A percentile compares a stretch with the other conserved stretches of the same genome.
Conservation (phyloP, 92 coral and sea anemone genomes). For the Muricea muricata region DNA sequence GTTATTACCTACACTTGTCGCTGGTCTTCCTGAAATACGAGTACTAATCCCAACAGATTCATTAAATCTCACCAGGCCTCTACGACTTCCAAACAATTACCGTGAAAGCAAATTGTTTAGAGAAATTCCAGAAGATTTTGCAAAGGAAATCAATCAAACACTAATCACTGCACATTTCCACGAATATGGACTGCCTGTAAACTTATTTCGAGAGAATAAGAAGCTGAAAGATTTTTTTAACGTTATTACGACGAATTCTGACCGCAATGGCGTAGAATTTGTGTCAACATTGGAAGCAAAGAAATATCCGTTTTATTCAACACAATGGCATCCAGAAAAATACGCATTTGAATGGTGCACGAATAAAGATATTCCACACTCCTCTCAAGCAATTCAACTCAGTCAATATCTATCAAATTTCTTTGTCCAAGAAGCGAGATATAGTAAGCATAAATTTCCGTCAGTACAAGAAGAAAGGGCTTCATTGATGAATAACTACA, state of each 20-base stretch:
- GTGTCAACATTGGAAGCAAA: constrained; percentile 86
- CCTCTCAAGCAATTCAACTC: constrained; percentile 1
- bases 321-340: too few relatives aligned
- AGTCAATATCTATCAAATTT: constrained; percentile 45
- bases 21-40: constrained; percentile 59
- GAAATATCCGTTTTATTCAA: constrained; percentile 56
- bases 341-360: constrained; percentile 36
- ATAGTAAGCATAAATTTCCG: constrained; percentile 71
- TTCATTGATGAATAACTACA: constrained; percentile 83
- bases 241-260: constrained; percentile 76
- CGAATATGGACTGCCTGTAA: constrained; percentile 47
- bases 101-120: constrained; percentile 82
- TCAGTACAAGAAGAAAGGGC: constrained; percentile 73
- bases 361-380: constrained; percentile 9
- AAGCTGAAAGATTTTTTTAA: constrained; percentile 56
- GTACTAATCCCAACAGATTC: constrained; percentile 66
- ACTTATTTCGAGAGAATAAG: constrained; percentile 58
- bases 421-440: constrained; percentile 68
- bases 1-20: constrained; percentile 69
- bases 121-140: constrained; percentile 57
- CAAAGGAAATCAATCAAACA: constrained; percentile 47
- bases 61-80: constrained; percentile 74
- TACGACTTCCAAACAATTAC: constrained; percentile 75
- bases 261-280: constrained; percentile 70
- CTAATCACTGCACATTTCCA: constrained; percentile 76